Base-by-base conservation (phyloP, 2,113 vertebrate species). In the Brachirus orientalis region DNA sequence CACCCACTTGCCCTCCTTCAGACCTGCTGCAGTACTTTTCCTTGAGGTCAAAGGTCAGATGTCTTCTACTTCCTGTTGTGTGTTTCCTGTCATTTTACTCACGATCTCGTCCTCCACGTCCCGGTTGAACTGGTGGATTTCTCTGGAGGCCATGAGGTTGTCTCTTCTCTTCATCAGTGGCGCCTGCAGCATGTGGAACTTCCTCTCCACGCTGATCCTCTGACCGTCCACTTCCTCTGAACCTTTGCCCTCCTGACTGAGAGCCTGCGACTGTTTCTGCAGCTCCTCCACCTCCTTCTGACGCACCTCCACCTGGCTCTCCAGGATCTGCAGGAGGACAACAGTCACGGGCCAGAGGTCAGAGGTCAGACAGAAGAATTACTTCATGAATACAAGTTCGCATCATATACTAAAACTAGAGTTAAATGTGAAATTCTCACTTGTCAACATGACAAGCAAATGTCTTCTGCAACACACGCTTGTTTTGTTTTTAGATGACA, bases 91-190 rank as follows among this genome's bases (percentile, higher is more conserved):
- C 44, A 6, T 16, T 1, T 45, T n/a, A 95, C 96, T 95, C 67
- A 98, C 96, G 10, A 98, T 98, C 87, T 98, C 96, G 7, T 98
- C 96, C 66, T 97, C 96, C 82, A 97, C 93, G 36, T 98, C 96
- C 11, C 96, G 74, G 90, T 97, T 98, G 92, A 97, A 98, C 92
- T 98, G 96, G 80, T 98, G 96, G 84, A 97, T 96, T 91, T 99
- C 97, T 6, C 95, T 91, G 64, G 97, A 99, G 13, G 95, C 96
- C 93, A 97, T 89, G 8, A 99, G 92, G 60, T 97, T 94, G 54
- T 95, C 92, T 44, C 97, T 95, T 60, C 98, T 94, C 72, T 94
- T 95, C 47, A 84, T 86, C 88, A 99, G 79, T 3, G 98, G 97
- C 0, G 93, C 95, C 78, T 97, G 87, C 44, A 99, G 85, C 36